These are phyloP conservation scores for Pachymerium ferrugineum DNA, from an alignment of 2,888 invertebrate genomes.

Conservation along the genomic window DNA sequence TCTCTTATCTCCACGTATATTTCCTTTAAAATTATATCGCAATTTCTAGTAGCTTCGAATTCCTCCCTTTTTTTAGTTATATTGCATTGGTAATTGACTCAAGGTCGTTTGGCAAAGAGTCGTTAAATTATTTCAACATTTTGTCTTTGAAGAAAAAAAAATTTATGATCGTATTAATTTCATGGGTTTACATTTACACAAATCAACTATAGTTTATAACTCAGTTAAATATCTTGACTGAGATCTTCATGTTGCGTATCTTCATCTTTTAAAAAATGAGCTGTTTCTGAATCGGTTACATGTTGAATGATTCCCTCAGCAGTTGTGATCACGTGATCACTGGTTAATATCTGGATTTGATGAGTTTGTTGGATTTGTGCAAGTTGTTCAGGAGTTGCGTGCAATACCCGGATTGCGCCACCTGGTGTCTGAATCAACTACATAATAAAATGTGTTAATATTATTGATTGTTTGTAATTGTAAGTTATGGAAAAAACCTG, in stretches of 20 bases:
- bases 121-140: too few relatives aligned
- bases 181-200: not conserved
- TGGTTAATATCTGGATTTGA: conserved; percentile 45
- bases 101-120: not conserved
- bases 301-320: conserved; percentile 29
- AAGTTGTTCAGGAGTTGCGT: conserved; percentile 49
- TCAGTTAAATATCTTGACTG: not conserved
- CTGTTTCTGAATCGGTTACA: not conserved
- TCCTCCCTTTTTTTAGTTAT: too few relatives aligned
- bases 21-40: too few relatives aligned
- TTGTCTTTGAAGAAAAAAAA: too few relatives aligned
- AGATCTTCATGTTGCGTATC: conserved; percentile 5
- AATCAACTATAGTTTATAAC: not conserved
- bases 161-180: not conserved
- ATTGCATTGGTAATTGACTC: not conserved
- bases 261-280: not conserved
- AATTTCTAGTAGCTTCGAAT: not conserved
- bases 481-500: too few relatives aligned
- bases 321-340: conserved; percentile 20
- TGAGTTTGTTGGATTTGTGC: conserved; percentile 47
- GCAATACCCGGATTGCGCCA: conserved; percentile 48
- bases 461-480: too few relatives aligned
- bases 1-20: too few relatives aligned
- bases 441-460: not conserved
- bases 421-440: conserved; percentile 39